phyloP scores from a whole-genome alignment of 1,140 invertebrate species.

The Musca vetustissima region DNA sequence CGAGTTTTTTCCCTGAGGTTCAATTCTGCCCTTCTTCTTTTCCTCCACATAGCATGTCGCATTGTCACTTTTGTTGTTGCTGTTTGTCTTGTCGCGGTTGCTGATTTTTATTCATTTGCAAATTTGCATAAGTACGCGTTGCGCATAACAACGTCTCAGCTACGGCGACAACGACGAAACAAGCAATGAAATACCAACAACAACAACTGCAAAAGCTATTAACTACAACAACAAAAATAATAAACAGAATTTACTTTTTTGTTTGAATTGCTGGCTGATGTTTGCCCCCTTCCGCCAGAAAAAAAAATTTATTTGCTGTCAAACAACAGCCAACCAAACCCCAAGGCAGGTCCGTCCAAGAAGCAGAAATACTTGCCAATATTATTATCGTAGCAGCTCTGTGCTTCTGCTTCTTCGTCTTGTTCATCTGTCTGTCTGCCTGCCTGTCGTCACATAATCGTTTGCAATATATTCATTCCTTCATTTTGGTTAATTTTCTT shows the following conservation, averaged over 20 bases:
- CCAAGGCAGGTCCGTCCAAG: not conserved
- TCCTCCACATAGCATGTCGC: no score
- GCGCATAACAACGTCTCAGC: constrained; percentile 7
- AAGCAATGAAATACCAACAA: not conserved
- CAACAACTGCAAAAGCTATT: not conserved
- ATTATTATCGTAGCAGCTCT: not conserved
- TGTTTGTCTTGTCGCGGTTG: no score
- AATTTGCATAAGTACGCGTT: constrained; percentile 23
- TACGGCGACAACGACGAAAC: not conserved
- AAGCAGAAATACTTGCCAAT: not conserved
- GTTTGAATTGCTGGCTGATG: not conserved
- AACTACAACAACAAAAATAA: constrained; percentile 19
- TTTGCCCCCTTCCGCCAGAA: not conserved
- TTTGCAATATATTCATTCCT: constrained; percentile 13
- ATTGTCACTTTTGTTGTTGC: no score
- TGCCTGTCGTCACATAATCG: constrained; percentile 2
- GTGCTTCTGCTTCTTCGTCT: not conserved
- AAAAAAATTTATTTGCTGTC: constrained; percentile 14
- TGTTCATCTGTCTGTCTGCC: not conserved
- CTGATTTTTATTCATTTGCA: constrained; percentile 2
- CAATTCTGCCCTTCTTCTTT: no score
- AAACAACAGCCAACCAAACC: not conserved
- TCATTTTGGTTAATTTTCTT: constrained; percentile 4
- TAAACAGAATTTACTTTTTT: constrained; percentile 4
- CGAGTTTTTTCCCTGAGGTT: no score